Evolutionary conservation across 2,888 invertebrate species (phyloP).

Genomic region (Frankliniella intonsa): DNA sequence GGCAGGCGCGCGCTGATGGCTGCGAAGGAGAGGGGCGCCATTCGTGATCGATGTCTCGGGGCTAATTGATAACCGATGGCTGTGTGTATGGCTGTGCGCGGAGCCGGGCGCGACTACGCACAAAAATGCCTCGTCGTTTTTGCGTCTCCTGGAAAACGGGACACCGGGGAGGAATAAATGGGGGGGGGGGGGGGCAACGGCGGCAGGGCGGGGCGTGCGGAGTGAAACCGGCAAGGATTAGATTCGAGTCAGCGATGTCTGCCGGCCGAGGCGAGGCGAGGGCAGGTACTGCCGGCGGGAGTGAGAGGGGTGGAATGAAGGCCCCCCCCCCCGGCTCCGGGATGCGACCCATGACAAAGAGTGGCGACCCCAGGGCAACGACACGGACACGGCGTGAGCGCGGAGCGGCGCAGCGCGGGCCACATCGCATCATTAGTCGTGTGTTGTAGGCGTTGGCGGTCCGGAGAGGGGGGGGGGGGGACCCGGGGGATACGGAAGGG

Average conservation of each 20-base stretch:
- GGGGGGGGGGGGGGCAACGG: neutral
- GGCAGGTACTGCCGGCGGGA: neutral
- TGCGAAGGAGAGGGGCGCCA: neutral
- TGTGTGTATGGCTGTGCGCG: neutral
- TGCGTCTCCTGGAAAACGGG: neutral
- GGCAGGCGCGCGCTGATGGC: neutral
- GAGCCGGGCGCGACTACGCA: too few relatives aligned
- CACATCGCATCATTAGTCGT: too few relatives aligned
- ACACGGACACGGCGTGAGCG: neutral
- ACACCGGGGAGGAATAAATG: too few relatives aligned
- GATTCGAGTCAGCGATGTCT: slow-evolving; percentile 26
- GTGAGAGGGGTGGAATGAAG: neutral
- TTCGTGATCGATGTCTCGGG: neutral
- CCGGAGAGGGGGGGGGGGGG: neutral
- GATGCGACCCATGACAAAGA: too few relatives aligned
- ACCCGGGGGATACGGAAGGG: neutral
- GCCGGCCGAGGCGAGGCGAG: neutral
- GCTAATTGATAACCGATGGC: neutral
- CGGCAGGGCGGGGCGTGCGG: neutral
- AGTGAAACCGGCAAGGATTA: slow-evolving; percentile 4
- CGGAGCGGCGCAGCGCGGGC: neutral
- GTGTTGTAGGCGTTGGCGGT: too few relatives aligned
- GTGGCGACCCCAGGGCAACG: too few relatives aligned
- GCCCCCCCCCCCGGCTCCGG: too few relatives aligned
- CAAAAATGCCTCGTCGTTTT: neutral